Evolutionary conservation across 2,888 invertebrate species (phyloP).

Genomic region (Sminthurides aquaticus): DNA sequence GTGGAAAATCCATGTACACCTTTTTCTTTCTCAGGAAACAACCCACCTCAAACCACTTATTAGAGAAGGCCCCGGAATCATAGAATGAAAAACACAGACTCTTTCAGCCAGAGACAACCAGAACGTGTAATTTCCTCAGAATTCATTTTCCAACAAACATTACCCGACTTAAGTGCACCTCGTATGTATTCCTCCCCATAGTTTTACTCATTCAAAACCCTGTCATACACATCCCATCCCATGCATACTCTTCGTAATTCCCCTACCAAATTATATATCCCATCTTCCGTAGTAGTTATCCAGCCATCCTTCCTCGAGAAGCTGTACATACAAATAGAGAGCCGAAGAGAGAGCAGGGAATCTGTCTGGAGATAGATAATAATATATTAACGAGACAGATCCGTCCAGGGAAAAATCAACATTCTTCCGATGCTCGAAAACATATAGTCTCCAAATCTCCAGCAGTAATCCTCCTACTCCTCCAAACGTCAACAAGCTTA

Average conservation of each 20-base stretch:
- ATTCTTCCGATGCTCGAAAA: not conserved
- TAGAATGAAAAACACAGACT: not conserved
- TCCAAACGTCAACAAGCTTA: no score
- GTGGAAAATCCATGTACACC: not conserved
- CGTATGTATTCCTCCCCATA: no score
- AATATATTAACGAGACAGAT: slow-evolving; percentile 18
- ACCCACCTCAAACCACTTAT: slow-evolving; percentile 4
- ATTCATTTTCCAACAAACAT: not conserved
- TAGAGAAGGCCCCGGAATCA: not conserved
- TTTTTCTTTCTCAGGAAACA: not conserved
- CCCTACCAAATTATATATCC: not conserved
- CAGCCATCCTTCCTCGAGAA: no score
- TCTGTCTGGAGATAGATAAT: slow-evolving; percentile 1
- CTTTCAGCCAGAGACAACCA: not conserved
- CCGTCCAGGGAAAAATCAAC: slow-evolving; percentile 14
- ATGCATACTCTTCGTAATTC: not conserved
- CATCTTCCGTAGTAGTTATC: no score
- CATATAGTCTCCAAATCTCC: not conserved
- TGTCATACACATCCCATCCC: not conserved
- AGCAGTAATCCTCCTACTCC: not conserved
- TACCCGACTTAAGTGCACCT: not conserved
- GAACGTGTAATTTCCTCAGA: slow-evolving; percentile 5
- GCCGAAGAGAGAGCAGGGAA: no score
- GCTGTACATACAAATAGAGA: no score
- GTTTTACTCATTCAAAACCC: no score